Evolutionary conservation across 2,888 invertebrate genomes (phyloP).

Genomic region (Callyntrura guangdongensis): DNA sequence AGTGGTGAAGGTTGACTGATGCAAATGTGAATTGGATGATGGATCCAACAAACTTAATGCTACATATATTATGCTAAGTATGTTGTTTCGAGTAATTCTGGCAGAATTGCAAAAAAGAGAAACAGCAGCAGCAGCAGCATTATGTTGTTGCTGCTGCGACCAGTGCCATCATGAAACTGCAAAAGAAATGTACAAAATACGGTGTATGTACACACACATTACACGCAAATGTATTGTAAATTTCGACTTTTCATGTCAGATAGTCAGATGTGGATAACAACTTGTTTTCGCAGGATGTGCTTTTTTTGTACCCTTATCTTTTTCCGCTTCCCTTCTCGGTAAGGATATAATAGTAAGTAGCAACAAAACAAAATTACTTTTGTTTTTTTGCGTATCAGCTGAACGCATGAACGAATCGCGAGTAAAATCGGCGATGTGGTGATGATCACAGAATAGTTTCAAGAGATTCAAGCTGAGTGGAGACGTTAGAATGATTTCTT

Average conservation of each 20-base stretch:
- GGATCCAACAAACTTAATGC: background rate
- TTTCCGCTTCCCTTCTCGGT: background rate
- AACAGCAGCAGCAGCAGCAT: background rate
- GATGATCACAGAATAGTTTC: background rate
- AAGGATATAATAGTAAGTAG: background rate
- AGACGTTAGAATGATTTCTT: background rate
- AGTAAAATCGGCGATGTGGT: background rate
- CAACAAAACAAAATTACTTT: background rate
- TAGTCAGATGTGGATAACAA: conserved; percentile 16
- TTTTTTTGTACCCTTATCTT: background rate
- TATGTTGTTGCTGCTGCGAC: background rate
- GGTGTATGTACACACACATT: background rate
- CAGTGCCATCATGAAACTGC: background rate
- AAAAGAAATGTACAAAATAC: too few relatives aligned
- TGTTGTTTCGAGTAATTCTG: background rate
- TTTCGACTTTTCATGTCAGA: conserved; percentile 1
- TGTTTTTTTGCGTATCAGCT: background rate
- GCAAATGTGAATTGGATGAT: conserved; percentile 17
- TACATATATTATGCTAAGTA: conserved; percentile 21
- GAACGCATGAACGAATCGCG: background rate
- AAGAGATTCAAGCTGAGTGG: background rate
- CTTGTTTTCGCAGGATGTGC: background rate
- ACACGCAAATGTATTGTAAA: background rate
- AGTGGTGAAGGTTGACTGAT: background rate
- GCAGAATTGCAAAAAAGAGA: background rate